A percentile compares a stretch with the other conserved stretches of the same genome.
phyloP scores from a whole-genome alignment of 1,140 invertebrate genomes.

The Pseudomyrmex sp. region DNA sequence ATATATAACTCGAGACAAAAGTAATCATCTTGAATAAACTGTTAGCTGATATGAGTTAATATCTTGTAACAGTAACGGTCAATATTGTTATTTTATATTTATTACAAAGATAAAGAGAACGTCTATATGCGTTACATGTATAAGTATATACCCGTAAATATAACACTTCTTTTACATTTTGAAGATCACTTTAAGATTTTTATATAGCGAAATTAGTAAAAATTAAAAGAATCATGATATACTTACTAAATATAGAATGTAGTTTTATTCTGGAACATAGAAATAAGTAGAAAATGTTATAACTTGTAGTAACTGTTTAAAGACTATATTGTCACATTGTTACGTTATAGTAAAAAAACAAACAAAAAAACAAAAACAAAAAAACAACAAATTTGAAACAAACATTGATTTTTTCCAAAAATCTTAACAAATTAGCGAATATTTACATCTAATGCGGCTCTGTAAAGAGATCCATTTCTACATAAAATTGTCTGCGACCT shows the following conservation, averaged over 20 bases:
- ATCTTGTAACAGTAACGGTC: slow-evolving; percentile 9
- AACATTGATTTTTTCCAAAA: neutral
- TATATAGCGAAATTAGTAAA: too few relatives aligned
- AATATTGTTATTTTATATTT: neutral
- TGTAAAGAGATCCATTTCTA: slow-evolving; percentile 45
- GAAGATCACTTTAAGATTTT: too few relatives aligned
- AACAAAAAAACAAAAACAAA: neutral
- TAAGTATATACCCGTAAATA: neutral
- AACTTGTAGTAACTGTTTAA: too few relatives aligned
- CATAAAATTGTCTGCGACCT: slow-evolving; percentile 63
- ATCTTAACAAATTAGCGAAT: slow-evolving; percentile 4
- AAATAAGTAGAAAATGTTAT: neutral
- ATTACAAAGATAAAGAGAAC: neutral
- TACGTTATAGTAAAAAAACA: neutral
- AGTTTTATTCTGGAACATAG: neutral
- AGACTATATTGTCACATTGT: neutral
- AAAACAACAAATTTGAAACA: neutral
- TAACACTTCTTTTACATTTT: neutral
- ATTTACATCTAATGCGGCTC: slow-evolving; percentile 49
- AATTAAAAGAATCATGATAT: neutral
- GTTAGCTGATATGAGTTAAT: slow-evolving; percentile 31
- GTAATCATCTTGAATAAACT: slow-evolving; percentile 24
- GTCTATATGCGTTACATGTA: neutral
- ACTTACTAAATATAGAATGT: neutral
- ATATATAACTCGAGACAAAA: neutral